phyloP scores from a whole-genome alignment of 2,113 vertebrate genomes.

The Thamnophis sirtalis region DNA sequence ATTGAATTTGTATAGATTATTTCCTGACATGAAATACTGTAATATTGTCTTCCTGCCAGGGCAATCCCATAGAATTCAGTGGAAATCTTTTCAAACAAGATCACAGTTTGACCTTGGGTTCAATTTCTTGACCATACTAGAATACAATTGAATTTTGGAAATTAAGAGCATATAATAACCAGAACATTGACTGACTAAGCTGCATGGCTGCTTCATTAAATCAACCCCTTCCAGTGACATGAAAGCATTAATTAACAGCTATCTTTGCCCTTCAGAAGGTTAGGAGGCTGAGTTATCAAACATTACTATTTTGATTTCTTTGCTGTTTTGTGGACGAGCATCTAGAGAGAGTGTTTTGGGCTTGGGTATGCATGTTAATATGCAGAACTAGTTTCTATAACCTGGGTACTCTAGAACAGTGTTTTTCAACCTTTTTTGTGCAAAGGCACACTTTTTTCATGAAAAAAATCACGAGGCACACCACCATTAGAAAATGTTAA shows the following conservation, averaged over 20 bases:
- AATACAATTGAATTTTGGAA: not conserved
- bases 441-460: too few relatives aligned
- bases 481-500: too few relatives aligned
- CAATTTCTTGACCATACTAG: not conserved
- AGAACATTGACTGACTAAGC: not conserved
- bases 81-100: not conserved
- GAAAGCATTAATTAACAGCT: not conserved
- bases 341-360: not conserved
- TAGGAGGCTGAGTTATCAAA: not conserved
- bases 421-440: too few relatives aligned
- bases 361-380: not conserved
- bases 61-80: not conserved
- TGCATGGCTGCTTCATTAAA: not conserved
- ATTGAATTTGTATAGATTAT: not conserved
- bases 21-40: not conserved
- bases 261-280: not conserved
- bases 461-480: too few relatives aligned
- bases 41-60: not conserved
- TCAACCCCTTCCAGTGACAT: not conserved
- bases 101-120: not conserved
- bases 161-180: not conserved
- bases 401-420: not conserved
- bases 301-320: not conserved
- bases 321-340: not conserved
- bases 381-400: not conserved